Evolutionary conservation across 2,113 vertebrate species (phyloP), one percentile per base, ranked within the genome.

Genomic region (Philantomba maxwellii): DNA sequence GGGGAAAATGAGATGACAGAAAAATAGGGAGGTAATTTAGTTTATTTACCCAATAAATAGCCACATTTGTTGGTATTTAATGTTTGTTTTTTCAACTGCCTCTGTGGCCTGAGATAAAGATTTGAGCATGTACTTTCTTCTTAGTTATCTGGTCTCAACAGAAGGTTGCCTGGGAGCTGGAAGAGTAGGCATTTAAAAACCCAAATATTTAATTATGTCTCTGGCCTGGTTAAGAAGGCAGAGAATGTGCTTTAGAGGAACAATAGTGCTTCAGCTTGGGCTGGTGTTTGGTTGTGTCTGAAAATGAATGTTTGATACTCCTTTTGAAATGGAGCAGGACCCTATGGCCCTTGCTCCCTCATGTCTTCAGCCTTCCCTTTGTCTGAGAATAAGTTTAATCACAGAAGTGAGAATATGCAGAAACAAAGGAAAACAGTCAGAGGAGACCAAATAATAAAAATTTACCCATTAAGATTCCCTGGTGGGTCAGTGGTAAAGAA

Each of bases 21-120:
- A 84, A 94, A 95, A 85, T 2, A 87, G 7, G 60, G 57, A 97
- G 75, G 30, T 45, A 91, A 57, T 95, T 97, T 62, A 16, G 36
- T 93, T 98, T 93, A 87, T 96, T 97, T 62, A 78, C 53, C n/a
- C 26, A 90, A 77, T 36, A 94, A 95, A 93, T 62, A 87, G 51
- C 28, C 53, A 36, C 60, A 57, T 95, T 95, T 94, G 57, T 93
- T 97, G 45, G 43, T 73, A 81, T 90, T 95, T 94, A 87, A 92
- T 51, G 4, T 94, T 98, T 96, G 64, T 26, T 51, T 77, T 49
- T 96, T 81, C 87, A 23, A 84, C 73, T 93, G 89, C 30, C 64
- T 95, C 85, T 96, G 95, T 78, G 55, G 43, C 25, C 53, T 62
- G 89, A 96, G 93, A 97, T 96, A 98, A 97, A 86, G 73, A 93